Percentiles rank a stretch among this genome's conserved stretches.
Conservation (phyloP, 2,888 invertebrate species). For the Luperina nickerlii region DNA sequence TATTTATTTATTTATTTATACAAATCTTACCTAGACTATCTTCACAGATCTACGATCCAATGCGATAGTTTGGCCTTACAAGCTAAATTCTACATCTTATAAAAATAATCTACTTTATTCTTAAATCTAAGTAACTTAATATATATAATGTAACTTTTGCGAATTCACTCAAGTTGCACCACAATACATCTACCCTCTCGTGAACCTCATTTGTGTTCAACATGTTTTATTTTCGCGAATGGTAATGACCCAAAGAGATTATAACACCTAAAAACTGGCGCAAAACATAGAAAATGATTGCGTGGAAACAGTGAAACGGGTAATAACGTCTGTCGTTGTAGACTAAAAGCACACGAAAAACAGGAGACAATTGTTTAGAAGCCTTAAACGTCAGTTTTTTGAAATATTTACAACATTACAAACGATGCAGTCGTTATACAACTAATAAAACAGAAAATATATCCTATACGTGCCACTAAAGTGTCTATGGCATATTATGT, state of each 20-base stretch:
- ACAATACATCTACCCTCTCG: too few relatives aligned
- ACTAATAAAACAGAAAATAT: conserved; percentile 29
- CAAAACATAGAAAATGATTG: background rate
- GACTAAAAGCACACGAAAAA: background rate
- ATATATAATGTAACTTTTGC: too few relatives aligned
- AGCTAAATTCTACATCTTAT: too few relatives aligned
- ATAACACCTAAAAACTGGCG: background rate
- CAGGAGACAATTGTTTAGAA: background rate
- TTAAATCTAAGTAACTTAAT: too few relatives aligned
- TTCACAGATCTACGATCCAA: too few relatives aligned
- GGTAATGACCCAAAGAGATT: background rate
- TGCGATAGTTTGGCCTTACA: too few relatives aligned
- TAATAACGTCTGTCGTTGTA: too few relatives aligned
- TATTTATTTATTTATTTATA: too few relatives aligned
- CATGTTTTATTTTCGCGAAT: background rate
- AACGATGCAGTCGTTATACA: background rate
- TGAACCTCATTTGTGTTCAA: too few relatives aligned
- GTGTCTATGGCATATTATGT: background rate
- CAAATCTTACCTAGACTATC: too few relatives aligned
- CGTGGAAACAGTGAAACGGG: background rate
- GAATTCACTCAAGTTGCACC: too few relatives aligned
- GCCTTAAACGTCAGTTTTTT: background rate
- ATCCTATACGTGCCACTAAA: conserved; percentile 4
- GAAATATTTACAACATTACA: conserved; percentile 29
- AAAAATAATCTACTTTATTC: too few relatives aligned